Conservation (phyloP, 2,888 invertebrate genomes). For the Diarsia dahlii region DNA sequence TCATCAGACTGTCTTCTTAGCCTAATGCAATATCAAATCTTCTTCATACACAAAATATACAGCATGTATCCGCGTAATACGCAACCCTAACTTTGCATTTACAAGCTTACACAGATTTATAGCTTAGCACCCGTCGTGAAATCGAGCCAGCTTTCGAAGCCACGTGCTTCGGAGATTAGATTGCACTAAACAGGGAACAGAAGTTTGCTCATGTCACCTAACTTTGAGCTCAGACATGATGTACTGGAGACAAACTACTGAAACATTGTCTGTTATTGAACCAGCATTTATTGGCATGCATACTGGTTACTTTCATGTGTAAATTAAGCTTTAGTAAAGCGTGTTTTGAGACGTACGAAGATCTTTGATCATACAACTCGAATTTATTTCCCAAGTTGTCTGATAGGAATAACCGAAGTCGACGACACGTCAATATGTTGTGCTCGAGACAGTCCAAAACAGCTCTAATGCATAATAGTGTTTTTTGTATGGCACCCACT, state of each 20-base stretch:
- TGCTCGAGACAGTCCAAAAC: no score
- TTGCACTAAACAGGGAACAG: constrained; percentile 22
- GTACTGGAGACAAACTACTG: not conserved
- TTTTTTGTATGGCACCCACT: no score
- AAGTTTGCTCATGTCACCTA: constrained; percentile 28
- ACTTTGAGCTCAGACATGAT: constrained; percentile 33
- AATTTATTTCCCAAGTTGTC: no score
- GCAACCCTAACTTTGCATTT: not conserved
- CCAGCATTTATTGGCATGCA: not conserved
- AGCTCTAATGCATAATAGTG: no score
- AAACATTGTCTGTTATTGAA: not conserved
- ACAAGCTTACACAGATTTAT: constrained; percentile 17
- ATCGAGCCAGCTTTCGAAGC: constrained; percentile 7
- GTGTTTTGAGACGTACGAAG: no score
- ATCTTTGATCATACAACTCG: no score
- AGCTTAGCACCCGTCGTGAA: not conserved
- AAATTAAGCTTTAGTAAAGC: not conserved
- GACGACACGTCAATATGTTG: no score
- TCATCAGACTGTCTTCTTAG: not conserved
- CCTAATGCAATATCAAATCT: not conserved
- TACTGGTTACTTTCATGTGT: not conserved
- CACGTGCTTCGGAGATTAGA: constrained; percentile 48
- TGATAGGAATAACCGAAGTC: no score
- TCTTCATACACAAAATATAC: not conserved
- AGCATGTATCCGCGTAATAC: constrained; percentile 1